Conservation (phyloP, 2,888 invertebrate genomes). For the Plagodis pulveraria region DNA sequence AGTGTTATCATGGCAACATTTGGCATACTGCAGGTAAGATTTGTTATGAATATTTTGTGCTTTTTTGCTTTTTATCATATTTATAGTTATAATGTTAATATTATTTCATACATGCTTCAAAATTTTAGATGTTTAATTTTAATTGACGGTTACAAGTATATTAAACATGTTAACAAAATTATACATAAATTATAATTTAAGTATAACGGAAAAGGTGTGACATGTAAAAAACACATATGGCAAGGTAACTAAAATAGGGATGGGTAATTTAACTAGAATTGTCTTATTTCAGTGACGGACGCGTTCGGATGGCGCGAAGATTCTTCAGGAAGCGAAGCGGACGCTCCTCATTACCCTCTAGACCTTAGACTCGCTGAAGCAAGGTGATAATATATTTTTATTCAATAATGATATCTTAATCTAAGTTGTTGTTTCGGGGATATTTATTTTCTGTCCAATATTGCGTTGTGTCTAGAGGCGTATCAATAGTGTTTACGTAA, state of each 20-base stretch:
- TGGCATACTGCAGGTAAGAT: constrained; percentile 63
- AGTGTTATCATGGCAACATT: constrained; percentile 60
- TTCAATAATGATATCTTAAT: too few relatives aligned
- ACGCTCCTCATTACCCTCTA: constrained; percentile 77
- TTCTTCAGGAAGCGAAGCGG: constrained; percentile 80
- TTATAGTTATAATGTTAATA: constrained; percentile 37
- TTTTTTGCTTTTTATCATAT: constrained; percentile 46
- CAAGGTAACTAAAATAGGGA: constrained; percentile 3
- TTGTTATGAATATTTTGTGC: constrained; percentile 49
- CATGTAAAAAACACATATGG: neutral
- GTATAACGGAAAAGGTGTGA: neutral
- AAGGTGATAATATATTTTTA: constrained; percentile 67
- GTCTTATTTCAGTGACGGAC: constrained; percentile 62
- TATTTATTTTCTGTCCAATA: too few relatives aligned
- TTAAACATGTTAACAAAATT: neutral
- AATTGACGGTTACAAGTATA: neutral
- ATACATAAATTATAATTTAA: neutral
- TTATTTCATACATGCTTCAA: constrained; percentile 77
- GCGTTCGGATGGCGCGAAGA: constrained; percentile 78
- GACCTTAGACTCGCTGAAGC: constrained; percentile 80
- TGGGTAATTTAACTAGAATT: neutral
- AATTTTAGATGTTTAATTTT: constrained; percentile 11
- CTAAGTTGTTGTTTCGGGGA: too few relatives aligned
- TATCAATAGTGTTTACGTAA: too few relatives aligned
- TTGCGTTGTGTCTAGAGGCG: too few relatives aligned